A percentile compares a stretch with the other conserved stretches of the same genome.
phyloP scores from a whole-genome alignment of 1,140 invertebrate genomes.

The Doryteuthis pealeii region DNA sequence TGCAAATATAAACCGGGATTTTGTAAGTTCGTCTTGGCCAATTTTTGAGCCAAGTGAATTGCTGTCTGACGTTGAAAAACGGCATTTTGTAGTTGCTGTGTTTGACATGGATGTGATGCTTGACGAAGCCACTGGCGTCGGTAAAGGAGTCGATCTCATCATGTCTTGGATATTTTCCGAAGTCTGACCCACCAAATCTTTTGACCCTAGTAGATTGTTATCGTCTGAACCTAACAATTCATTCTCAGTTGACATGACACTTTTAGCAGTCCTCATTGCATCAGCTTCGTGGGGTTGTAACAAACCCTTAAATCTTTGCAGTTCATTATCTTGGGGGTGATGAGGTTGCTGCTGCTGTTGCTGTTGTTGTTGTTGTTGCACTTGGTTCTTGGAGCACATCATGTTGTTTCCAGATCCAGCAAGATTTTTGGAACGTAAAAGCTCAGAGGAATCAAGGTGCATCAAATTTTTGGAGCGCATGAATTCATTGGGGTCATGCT shows the following conservation, averaged over 20 bases:
- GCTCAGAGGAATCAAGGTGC: neutral
- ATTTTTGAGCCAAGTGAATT: neutral
- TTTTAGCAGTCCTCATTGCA: neutral
- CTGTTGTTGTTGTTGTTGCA: no score
- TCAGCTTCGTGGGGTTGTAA: neutral
- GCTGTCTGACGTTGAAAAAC: neutral
- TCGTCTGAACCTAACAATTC: neutral
- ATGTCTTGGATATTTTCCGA: neutral
- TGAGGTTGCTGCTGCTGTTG: no score
- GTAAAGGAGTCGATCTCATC: neutral
- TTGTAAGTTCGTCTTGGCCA: neutral
- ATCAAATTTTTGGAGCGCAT: neutral
- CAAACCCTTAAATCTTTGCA: neutral
- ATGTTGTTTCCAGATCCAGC: no score
- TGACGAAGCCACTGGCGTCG: no score
- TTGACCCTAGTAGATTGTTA: neutral
- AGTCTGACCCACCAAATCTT: neutral
- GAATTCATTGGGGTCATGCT: neutral
- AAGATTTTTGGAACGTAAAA: neutral
- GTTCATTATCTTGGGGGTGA: neutral
- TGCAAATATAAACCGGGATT: neutral
- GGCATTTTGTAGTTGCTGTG: neutral
- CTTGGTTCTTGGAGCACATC: no score
- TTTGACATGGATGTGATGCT: neutral
- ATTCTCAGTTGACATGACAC: neutral